A percentile compares a stretch with the other conserved stretches of the same genome.
phyloP scores from a whole-genome alignment of 2,888 invertebrate genomes.

The Polydrusus tereticollis region DNA sequence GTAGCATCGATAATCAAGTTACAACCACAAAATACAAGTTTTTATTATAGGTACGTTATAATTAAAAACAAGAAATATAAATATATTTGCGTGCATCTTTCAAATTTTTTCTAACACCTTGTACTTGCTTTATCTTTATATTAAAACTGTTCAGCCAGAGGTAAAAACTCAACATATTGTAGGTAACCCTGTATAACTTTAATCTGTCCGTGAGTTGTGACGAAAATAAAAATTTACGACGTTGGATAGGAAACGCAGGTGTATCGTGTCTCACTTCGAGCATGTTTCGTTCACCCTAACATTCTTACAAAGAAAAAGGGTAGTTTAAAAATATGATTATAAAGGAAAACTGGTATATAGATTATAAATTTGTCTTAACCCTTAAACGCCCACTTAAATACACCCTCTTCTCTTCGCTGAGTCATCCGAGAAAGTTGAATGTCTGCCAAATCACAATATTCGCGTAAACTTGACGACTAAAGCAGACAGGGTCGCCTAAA shows the following conservation, averaged over 20 bases:
- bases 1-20: no score
- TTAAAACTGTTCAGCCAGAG: no score
- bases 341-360: slow-evolving; percentile 15
- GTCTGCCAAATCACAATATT: slow-evolving; percentile 12
- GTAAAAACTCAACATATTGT: no score
- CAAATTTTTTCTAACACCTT: no score
- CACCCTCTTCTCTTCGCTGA: slow-evolving; percentile 15
- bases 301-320: slow-evolving; percentile 6
- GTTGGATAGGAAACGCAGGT: slow-evolving; percentile 9
- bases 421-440: slow-evolving; percentile 12
- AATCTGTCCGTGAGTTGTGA: neutral
- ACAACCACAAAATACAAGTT: no score
- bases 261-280: slow-evolving; percentile 12
- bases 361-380: slow-evolving; percentile 15
- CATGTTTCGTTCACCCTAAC: slow-evolving; percentile 12
- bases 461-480: neutral
- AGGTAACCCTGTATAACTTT: no score
- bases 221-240: neutral
- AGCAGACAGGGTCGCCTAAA: neutral
- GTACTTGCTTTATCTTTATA: no score
- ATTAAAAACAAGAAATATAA: no score
- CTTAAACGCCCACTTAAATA: slow-evolving; percentile 24
- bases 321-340: slow-evolving; percentile 4
- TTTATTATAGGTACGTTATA: no score
- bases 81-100: no score